These are phyloP conservation scores for Cephus cinctus DNA, from an alignment of 1,140 invertebrate genomes.

Conservation along the genomic window DNA sequence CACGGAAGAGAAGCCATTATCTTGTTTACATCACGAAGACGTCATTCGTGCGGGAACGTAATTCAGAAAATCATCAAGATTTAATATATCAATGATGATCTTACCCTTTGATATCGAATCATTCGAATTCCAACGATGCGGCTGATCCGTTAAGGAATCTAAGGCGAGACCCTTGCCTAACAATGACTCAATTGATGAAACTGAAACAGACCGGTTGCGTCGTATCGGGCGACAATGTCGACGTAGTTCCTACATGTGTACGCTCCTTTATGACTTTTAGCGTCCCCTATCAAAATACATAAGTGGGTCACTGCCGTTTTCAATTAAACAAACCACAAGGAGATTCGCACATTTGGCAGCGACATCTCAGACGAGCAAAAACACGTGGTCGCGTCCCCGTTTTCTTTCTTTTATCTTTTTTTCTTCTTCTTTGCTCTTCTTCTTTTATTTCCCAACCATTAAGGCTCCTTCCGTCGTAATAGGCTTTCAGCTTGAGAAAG, in stretches of 20 bases:
- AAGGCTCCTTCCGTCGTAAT: conserved; percentile 8
- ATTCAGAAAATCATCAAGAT: conserved; percentile 52
- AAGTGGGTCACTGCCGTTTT: conserved; percentile 40
- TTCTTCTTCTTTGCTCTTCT: conserved; percentile 7
- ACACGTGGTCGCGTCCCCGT: conserved; percentile 11
- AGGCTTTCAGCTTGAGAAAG: conserved; percentile 29
- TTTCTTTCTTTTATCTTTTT: conserved; percentile 6
- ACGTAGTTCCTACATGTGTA: too few relatives aligned
- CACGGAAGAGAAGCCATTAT: conserved; percentile 37
- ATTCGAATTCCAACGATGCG: too few relatives aligned
- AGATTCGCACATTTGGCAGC: conserved; percentile 34
- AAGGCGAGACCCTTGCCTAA: too few relatives aligned
- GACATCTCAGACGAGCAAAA: conserved; percentile 42
- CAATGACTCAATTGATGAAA: too few relatives aligned
- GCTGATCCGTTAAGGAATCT: too few relatives aligned
- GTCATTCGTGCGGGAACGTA: conserved; percentile 33
- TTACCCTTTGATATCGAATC: too few relatives aligned
- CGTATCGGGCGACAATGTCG: too few relatives aligned
- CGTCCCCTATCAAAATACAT: too few relatives aligned
- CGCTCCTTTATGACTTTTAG: too few relatives aligned
- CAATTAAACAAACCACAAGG: conserved; percentile 27
- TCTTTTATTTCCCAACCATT: conserved; percentile 8
- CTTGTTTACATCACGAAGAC: conserved; percentile 51
- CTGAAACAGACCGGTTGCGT: too few relatives aligned
- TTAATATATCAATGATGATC: conserved; percentile 36